Evolutionary conservation across 2,888 invertebrate species (phyloP).

Genomic region (Brachypterus glaber): DNA sequence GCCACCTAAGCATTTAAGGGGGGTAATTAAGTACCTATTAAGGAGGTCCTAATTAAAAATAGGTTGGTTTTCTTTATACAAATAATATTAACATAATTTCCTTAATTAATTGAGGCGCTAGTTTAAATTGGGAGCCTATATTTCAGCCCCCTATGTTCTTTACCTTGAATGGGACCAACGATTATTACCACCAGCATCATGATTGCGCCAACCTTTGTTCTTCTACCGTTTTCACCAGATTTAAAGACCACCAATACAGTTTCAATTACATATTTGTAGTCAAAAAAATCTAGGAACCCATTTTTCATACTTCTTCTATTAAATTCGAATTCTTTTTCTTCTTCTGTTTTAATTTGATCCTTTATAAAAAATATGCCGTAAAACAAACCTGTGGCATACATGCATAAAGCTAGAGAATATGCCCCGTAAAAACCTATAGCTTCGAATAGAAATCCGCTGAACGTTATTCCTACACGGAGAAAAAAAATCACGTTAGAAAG

Average conservation of each 20-base stretch:
- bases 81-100: too few species aligned
- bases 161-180: conserved; percentile 48
- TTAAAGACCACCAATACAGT: conserved; percentile 45
- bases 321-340: neutral
- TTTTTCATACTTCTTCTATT: conserved; percentile 15
- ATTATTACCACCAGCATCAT: conserved; percentile 43
- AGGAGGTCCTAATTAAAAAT: too few species aligned
- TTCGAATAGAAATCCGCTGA: conserved; percentile 46
- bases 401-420: conserved; percentile 39
- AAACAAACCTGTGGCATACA: conserved; percentile 42
- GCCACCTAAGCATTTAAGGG: too few species aligned
- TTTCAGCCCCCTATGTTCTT: too few species aligned
- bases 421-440: conserved; percentile 46
- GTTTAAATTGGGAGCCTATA: too few species aligned
- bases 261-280: conserved; percentile 43
- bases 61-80: too few species aligned
- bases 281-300: conserved; percentile 34
- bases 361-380: conserved; percentile 41
- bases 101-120: too few species aligned
- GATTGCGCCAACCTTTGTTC: conserved; percentile 42
- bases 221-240: conserved; percentile 40
- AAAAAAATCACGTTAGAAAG: too few species aligned
- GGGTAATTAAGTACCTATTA: too few species aligned
- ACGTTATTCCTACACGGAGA: too few species aligned
- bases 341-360: conserved; percentile 16